phyloP scores from a whole-genome alignment of 2,888 invertebrate genomes.

The Prosapia bicincta region DNA sequence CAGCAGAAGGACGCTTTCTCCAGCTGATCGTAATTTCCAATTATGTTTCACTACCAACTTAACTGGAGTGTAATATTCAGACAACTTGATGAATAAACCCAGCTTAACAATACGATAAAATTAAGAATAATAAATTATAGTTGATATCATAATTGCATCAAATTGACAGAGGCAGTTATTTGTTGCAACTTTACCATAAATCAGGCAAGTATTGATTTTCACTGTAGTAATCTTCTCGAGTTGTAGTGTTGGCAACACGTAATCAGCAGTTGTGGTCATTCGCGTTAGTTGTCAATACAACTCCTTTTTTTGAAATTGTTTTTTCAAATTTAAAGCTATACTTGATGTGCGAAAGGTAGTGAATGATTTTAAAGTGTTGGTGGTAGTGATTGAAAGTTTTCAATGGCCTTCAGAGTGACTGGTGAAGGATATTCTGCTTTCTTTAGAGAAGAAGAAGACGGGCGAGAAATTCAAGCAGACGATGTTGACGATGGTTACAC shows the following conservation, averaged over 20 bases:
- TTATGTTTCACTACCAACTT: background rate
- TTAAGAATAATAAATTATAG: too few relatives aligned
- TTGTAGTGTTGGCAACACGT: background rate
- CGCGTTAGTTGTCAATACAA: background rate
- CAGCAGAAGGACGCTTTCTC: constrained; percentile 19
- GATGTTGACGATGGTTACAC: constrained; percentile 38
- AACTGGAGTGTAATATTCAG: background rate
- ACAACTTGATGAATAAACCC: too few relatives aligned
- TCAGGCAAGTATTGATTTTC: background rate
- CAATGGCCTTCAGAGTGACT: constrained; percentile 34
- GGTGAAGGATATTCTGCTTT: constrained; percentile 36
- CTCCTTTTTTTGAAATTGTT: background rate
- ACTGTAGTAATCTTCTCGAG: background rate
- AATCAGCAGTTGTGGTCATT: background rate
- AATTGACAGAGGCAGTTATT: background rate
- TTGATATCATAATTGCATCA: background rate
- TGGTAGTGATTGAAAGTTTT: background rate
- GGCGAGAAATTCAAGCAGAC: constrained; percentile 30
- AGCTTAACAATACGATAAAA: too few relatives aligned
- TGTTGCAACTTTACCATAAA: too few relatives aligned
- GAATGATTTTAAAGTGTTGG: constrained; percentile 1
- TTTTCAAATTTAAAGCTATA: background rate
- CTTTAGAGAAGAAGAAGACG: constrained; percentile 35
- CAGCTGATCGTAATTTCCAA: constrained; percentile 17
- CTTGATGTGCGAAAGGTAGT: constrained; percentile 10